These are phyloP conservation scores for Eutrigla gurnardus DNA, from an alignment of 2,797 vertebrate species.

Conservation along the genomic window DNA sequence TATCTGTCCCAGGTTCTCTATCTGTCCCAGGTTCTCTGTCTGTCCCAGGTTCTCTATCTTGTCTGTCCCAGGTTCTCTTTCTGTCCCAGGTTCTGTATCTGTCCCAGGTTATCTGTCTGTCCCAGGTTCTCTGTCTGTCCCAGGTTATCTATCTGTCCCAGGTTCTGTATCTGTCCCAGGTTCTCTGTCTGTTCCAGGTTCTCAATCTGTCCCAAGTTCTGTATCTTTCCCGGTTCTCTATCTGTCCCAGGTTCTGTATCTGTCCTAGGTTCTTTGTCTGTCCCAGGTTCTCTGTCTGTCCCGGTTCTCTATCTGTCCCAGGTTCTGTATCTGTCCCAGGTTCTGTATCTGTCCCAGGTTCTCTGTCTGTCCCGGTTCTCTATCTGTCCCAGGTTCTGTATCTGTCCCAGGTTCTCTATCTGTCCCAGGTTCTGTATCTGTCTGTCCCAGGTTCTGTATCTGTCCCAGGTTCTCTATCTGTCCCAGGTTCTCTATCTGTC, in stretches of 20 bases:
- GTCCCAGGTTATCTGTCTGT: slow-evolving; percentile 1
- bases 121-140: slow-evolving; percentile 35
- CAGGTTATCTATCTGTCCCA: too few relatives aligned
- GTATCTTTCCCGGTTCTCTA: slow-evolving; percentile 28
- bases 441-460: slow-evolving; percentile 32
- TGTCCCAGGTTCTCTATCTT: slow-evolving; percentile 37
- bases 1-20: slow-evolving; percentile 16
- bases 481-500: slow-evolving; percentile 30
- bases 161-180: neutral
- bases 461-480: neutral
- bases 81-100: slow-evolving; percentile 32
- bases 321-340: slow-evolving; percentile 31
- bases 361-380: slow-evolving; percentile 25
- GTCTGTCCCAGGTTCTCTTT: neutral
- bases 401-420: slow-evolving; percentile 9
- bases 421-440: slow-evolving; percentile 14
- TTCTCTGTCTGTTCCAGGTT: slow-evolving; percentile 31
- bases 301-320: slow-evolving; percentile 12
- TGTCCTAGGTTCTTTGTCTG: slow-evolving; percentile 35
- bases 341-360: slow-evolving; percentile 15
- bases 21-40: slow-evolving; percentile 26
- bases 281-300: neutral
- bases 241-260: slow-evolving; percentile 1
- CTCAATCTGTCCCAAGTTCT: too few relatives aligned
- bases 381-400: slow-evolving; percentile 26